Evolutionary conservation across 2,113 vertebrate species (phyloP).

Genomic region (Leucoraja erinaceus): DNA sequence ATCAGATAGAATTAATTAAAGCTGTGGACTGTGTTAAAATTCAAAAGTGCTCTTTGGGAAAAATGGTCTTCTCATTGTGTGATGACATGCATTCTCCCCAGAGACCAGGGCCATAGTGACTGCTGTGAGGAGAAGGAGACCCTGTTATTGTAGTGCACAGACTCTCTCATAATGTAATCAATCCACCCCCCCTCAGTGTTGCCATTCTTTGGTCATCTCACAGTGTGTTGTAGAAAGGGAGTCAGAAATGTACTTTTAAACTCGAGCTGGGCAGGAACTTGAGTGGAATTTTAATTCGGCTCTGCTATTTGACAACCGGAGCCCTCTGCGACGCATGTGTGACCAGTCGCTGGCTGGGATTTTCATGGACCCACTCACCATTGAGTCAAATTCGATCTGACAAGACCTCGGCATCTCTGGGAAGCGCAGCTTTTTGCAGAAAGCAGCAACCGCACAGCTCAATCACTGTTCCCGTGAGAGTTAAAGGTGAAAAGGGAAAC

Average conservation of each 20-base stretch:
- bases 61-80: conserved; percentile 50
- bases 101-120: conserved; percentile 44
- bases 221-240: conserved; percentile 45
- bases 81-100: conserved; percentile 45
- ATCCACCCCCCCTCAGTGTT: conserved; percentile 48
- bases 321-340: conserved; percentile 56
- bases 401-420: conserved; percentile 63
- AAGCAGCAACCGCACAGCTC: conserved; percentile 60
- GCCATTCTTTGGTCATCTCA: conserved; percentile 59
- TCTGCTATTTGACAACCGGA: conserved; percentile 60
- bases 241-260: conserved; percentile 40
- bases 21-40: not conserved
- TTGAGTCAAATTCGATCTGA: conserved; percentile 62
- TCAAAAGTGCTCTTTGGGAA: conserved; percentile 49
- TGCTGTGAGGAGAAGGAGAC: conserved; percentile 50
- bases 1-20: conserved; percentile 4
- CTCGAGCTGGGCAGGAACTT: conserved; percentile 42
- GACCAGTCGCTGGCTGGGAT: conserved; percentile 57
- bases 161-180: conserved; percentile 56
- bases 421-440: conserved; percentile 60
- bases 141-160: conserved; percentile 48
- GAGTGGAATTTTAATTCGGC: conserved; percentile 45
- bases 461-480: conserved; percentile 59
- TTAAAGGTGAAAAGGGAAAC: conserved; percentile 51
- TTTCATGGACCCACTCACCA: conserved; percentile 60